Conservation (phyloP, 2,113 vertebrate species). For the Micronycteris hirsuta region DNA sequence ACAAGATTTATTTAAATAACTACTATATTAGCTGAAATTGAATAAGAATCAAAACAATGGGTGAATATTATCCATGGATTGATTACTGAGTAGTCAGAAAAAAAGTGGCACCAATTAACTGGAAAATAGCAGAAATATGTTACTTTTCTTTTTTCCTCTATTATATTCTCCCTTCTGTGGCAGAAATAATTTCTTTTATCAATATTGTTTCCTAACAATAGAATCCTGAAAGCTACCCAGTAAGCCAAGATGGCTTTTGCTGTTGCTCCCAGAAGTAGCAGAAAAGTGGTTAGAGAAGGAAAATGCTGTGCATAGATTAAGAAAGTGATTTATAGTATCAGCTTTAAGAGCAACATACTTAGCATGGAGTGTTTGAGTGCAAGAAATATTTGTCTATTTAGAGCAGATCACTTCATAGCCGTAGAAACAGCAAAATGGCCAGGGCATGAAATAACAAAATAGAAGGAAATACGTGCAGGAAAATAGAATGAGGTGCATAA, state of each 20-base stretch:
- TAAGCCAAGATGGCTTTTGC: not conserved
- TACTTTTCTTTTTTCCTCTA: not conserved
- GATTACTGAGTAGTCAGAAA: not conserved
- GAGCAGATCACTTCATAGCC: not conserved
- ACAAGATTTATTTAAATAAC: not conserved
- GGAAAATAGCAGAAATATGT: not conserved
- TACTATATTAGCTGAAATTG: not conserved
- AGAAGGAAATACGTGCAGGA: not conserved
- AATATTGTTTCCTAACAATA: not conserved
- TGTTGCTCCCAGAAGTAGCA: not conserved
- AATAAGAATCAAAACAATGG: not conserved
- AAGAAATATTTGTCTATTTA: not conserved
- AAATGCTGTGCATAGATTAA: not conserved
- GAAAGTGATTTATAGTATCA: not conserved
- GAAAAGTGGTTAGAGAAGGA: not conserved
- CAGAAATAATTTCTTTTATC: not conserved
- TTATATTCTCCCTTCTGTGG: not conserved
- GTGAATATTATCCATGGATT: not conserved
- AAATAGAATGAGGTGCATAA: not conserved
- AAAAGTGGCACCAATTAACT: not conserved
- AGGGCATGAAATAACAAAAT: not conserved
- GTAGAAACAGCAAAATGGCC: not conserved
- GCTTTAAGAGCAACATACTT: not conserved
- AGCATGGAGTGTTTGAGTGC: not conserved
- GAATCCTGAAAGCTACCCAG: not conserved